Evolutionary conservation across 2,797 vertebrate species (phyloP), one percentile per base, ranked within the genome.

Genomic region (Helostoma temminkii): DNA sequence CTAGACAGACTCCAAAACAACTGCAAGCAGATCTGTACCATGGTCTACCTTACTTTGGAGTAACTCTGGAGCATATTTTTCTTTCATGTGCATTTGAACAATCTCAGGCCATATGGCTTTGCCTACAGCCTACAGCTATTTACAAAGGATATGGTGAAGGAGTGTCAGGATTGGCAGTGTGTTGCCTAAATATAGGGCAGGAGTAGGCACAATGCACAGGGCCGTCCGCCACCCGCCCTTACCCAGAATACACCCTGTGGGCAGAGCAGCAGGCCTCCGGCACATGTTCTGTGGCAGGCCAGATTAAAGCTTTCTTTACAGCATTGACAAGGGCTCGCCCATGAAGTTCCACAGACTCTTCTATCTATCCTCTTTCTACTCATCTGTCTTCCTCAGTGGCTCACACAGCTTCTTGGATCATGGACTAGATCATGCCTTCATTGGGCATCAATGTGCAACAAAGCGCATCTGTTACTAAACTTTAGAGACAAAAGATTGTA

Each of bases 291-390:
- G 92, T 76, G 95, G 92, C 91, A 84, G 80, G 85, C 86, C 77
- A 91, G 92, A 95, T 94, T 94, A 94, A 94, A 94, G 94, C 90
- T 91, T 57, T 92, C 84, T 89, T 93, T 93, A 88, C 93, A 89
- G 83, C 39, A 81, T 80, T 93, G 92, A 95, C 94, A 93, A 71
- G 84, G 89, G 81, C 90, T 79, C 89, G 64, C 76, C 86, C 89
- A 93, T 89, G 88, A 94, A 91, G 84, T 88, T 88, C 91, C 91
- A 92, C 80, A 89, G 61, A 88, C 88, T 88, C 36, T 77, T 74
- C 84, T 90, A 86, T 80, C 88, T 87, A 84, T 67, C 74, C 92
- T 89, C 57, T 76, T 79, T 66, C 68, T 72, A 36, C 58, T 52
- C 57, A 25, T 49, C 65, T 36, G 49, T 75, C 69, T 70, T 85